Evolutionary conservation across 1,140 invertebrate genomes (phyloP).

Genomic region (Ptiloglossa arizonensis): DNA sequence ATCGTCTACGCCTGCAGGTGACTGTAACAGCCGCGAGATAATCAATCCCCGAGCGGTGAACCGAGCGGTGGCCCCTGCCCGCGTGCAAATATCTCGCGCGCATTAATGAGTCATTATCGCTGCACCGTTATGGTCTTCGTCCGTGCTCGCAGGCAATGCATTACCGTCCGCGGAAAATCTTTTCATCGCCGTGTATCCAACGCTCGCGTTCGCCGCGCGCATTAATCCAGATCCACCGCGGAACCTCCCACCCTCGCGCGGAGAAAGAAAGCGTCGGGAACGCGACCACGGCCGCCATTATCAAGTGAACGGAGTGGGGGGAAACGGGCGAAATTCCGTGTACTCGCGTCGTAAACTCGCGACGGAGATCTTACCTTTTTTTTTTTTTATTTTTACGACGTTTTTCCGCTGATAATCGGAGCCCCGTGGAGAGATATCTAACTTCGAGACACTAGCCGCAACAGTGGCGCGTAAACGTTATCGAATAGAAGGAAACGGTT

Average conservation of each 20-base stretch:
- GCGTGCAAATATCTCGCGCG: slow-evolving; percentile 62
- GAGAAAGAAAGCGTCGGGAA: neutral
- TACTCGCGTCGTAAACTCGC: slow-evolving; percentile 6
- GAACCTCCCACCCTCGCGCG: neutral
- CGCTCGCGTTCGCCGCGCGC: slow-evolving; percentile 11
- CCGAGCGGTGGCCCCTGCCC: slow-evolving; percentile 12
- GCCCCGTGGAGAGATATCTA: no score
- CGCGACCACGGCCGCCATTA: neutral
- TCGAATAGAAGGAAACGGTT: neutral
- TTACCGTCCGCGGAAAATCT: slow-evolving; percentile 62
- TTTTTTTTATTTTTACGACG: slow-evolving; percentile 3
- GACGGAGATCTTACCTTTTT: neutral
- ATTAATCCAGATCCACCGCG: slow-evolving; percentile 48
- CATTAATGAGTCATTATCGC: slow-evolving; percentile 70
- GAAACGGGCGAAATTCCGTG: slow-evolving; percentile 29
- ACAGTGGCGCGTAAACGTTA: slow-evolving; percentile 1
- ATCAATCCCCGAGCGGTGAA: slow-evolving; percentile 62
- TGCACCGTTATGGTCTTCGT: slow-evolving; percentile 61
- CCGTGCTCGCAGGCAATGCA: slow-evolving; percentile 56
- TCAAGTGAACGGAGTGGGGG: neutral
- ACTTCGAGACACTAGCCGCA: slow-evolving; percentile 1
- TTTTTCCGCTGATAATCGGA: slow-evolving; percentile 2
- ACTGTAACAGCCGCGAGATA: slow-evolving; percentile 67
- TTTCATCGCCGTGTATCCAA: slow-evolving; percentile 53
- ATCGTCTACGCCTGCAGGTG: slow-evolving; percentile 64